Evolutionary conservation across 2,113 vertebrate genomes (phyloP).

Genomic region (Lophochroa leadbeateri): DNA sequence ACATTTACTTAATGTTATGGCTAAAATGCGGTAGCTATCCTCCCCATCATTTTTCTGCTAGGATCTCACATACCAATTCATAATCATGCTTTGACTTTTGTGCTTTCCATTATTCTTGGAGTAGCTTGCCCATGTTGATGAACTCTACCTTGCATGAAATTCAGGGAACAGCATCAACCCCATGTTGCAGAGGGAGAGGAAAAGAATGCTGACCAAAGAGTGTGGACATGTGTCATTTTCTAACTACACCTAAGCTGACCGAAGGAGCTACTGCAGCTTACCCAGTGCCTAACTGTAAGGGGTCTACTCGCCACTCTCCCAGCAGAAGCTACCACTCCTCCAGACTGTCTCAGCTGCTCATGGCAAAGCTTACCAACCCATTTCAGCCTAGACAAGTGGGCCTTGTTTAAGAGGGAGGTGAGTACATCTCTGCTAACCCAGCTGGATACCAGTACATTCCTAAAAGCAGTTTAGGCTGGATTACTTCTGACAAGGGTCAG

Average conservation of each 20-base stretch:
- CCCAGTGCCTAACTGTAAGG: accelerated
- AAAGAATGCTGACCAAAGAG: background rate
- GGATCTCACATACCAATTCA: background rate
- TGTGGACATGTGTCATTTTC: background rate
- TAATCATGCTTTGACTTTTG: background rate
- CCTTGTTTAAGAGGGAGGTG: background rate
- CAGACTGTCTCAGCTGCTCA: background rate
- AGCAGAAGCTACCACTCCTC: background rate
- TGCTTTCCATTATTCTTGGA: background rate
- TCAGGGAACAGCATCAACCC: background rate
- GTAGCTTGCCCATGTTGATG: background rate
- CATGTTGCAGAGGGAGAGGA: background rate
- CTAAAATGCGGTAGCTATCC: background rate
- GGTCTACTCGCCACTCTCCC: background rate
- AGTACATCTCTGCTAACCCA: background rate
- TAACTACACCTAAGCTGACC: background rate
- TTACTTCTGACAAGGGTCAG: background rate
- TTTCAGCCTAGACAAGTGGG: background rate
- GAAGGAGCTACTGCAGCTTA: background rate
- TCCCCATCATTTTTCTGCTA: background rate
- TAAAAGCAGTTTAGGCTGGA: background rate
- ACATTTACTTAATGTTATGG: background rate
- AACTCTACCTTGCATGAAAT: background rate
- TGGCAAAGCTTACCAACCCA: background rate
- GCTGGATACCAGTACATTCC: background rate